A percentile compares a stretch with the other conserved stretches of the same genome.
Conservation (phyloP, 2,888 invertebrate genomes). For the Sarcophaga variegata region DNA sequence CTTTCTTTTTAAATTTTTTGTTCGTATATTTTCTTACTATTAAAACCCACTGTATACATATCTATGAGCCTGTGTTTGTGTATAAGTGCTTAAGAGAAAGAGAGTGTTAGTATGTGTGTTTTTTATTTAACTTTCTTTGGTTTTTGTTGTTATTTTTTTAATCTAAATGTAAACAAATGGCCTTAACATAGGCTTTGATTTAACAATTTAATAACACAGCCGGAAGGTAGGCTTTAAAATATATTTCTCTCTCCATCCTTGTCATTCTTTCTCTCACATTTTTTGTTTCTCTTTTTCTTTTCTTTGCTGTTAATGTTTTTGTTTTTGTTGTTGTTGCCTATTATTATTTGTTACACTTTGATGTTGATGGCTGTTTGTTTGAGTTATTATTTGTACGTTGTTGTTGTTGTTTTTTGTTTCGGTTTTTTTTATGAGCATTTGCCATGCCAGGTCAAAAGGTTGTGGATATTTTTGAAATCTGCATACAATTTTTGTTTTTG, state of each 20-base stretch:
- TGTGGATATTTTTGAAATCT: neutral
- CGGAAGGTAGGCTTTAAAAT: conserved; percentile 21
- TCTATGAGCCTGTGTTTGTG: no score
- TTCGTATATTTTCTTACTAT: no score
- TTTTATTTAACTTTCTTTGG: no score
- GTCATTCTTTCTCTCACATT: neutral
- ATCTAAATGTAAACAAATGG: no score
- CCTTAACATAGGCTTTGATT: conserved; percentile 29
- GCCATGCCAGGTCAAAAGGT: conserved; percentile 18
- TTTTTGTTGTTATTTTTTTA: no score
- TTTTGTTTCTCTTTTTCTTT: neutral
- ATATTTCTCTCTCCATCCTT: neutral
- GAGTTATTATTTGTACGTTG: neutral
- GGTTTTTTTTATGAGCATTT: neutral
- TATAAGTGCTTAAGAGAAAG: no score
- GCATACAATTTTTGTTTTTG: no score
- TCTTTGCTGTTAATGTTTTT: no score
- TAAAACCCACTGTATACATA: no score
- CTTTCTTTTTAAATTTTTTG: no score
- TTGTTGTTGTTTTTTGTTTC: neutral
- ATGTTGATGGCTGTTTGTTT: conserved; percentile 12
- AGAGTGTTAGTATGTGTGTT: no score
- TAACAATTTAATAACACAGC: conserved; percentile 37
- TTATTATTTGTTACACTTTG: conserved; percentile 20
- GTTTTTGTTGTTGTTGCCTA: no score